These are phyloP conservation scores for Kryptopterus vitreolus DNA, from an alignment of 2,797 vertebrate species.

Conservation along the genomic window DNA sequence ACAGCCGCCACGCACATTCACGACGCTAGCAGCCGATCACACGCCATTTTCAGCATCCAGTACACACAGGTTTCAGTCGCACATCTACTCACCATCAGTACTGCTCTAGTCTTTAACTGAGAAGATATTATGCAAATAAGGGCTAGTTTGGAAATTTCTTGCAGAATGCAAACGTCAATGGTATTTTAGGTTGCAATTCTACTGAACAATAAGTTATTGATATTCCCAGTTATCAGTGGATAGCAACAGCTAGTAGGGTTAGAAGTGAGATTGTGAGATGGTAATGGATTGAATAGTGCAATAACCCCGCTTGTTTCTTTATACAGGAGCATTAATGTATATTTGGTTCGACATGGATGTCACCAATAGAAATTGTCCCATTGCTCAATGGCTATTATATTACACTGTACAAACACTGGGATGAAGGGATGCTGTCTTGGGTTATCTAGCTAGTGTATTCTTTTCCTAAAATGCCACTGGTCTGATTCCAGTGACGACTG, in stretches of 20 bases:
- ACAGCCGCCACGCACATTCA: constrained; percentile 95
- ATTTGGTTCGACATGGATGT: background rate
- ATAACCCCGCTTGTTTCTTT: too few species aligned
- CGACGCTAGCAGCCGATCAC: constrained; percentile 96
- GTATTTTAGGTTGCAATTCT: background rate
- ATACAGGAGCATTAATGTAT: background rate
- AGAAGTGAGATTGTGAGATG: background rate
- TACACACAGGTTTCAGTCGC: constrained; percentile 85
- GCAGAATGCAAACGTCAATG: background rate
- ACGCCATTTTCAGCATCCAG: constrained; percentile 96
- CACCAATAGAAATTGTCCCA: background rate
- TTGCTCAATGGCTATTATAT: background rate
- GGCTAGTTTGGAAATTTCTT: background rate
- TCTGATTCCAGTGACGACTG: background rate
- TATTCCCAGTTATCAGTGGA: background rate
- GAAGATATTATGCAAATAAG: background rate
- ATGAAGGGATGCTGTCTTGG: background rate
- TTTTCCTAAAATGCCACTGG: background rate
- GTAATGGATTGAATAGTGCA: background rate
- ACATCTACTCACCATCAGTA: background rate
- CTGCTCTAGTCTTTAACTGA: background rate
- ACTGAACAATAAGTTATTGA: background rate
- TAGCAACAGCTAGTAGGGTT: background rate
- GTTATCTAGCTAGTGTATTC: background rate
- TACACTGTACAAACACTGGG: background rate